Evolutionary conservation across 2,113 vertebrate genomes (phyloP).

Genomic region (Passer montanus): DNA sequence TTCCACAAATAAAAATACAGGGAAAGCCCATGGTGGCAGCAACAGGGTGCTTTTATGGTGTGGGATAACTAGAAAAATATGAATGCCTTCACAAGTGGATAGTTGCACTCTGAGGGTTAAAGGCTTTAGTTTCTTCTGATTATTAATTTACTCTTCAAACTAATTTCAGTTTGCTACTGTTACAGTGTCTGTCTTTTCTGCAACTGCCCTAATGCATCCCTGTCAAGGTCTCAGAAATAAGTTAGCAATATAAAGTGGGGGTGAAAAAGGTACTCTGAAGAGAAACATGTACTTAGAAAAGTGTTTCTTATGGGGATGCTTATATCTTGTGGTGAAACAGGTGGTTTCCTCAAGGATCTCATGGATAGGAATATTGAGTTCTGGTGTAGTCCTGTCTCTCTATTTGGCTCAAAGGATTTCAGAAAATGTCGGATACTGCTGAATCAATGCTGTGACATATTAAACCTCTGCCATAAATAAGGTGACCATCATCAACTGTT

Average conservation of each 20-base stretch:
- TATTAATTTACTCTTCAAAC: neutral
- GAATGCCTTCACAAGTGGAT: neutral
- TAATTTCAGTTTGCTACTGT: neutral
- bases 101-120: neutral
- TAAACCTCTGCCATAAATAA: neutral
- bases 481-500: neutral
- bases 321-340: neutral
- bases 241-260: neutral
- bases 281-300: neutral
- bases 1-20: neutral
- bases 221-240: neutral
- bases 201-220: neutral
- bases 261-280: neutral
- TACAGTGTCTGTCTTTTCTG: neutral
- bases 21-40: neutral
- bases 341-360: neutral
- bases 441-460: neutral
- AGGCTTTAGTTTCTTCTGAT: neutral
- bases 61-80: neutral
- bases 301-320: neutral
- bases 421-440: neutral
- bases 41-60: neutral
- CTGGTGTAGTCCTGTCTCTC: neutral
- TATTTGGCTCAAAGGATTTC: neutral
- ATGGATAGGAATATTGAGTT: neutral